Evolutionary conservation across 1,140 invertebrate species (phyloP).

Genomic region (Arion vulgaris): DNA sequence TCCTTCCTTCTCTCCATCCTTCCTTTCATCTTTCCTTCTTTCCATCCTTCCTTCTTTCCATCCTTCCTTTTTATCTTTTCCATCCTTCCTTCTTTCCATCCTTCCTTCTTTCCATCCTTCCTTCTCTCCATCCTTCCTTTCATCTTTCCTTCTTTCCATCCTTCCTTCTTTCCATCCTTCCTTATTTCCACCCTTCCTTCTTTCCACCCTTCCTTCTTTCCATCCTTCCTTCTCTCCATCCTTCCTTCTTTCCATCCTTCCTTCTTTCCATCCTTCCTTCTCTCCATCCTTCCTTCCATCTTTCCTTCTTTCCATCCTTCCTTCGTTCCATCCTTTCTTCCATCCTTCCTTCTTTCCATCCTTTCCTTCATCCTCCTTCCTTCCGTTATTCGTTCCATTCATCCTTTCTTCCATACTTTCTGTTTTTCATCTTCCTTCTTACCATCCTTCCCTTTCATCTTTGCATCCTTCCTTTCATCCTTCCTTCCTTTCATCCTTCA

Average conservation of each 20-base stretch:
- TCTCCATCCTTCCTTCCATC: background rate
- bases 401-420: background rate
- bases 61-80: no score
- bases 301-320: background rate
- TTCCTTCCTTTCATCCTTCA: background rate
- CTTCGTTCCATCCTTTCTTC: background rate
- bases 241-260: background rate
- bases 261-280: constrained; percentile 1
- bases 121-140: background rate
- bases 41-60: no score
- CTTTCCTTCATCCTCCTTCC: background rate
- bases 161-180: background rate
- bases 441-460: no score
- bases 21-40: no score
- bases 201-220: background rate
- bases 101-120: background rate
- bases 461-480: background rate
- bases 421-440: background rate
- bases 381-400: background rate
- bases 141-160: background rate
- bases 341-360: no score
- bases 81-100: background rate
- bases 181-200: background rate
- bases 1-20: no score
- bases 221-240: background rate